phyloP scores from a whole-genome alignment of 2,797 vertebrate species.

The Sebastolobus altivelis region DNA sequence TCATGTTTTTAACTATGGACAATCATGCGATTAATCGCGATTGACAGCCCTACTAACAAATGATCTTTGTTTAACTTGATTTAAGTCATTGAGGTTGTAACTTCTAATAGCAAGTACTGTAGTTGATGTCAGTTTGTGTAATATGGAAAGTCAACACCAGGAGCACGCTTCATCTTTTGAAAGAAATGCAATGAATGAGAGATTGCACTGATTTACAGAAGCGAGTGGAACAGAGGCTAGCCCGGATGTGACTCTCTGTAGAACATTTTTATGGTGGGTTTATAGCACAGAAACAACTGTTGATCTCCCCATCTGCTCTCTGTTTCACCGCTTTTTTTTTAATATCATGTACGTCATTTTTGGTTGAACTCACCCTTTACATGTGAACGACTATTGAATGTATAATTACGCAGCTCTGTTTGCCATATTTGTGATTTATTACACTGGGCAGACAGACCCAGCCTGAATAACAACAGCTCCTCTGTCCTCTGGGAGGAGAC shows the following conservation, averaged over 20 bases:
- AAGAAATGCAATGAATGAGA: neutral
- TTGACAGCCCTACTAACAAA: no score
- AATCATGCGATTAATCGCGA: no score
- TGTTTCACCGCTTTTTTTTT: neutral
- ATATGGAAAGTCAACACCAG: neutral
- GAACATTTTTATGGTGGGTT: neutral
- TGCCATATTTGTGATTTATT: slow-evolving; percentile 26
- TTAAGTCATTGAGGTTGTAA: neutral
- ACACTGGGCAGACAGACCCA: slow-evolving; percentile 15
- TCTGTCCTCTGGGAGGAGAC: slow-evolving; percentile 65
- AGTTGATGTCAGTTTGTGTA: neutral
- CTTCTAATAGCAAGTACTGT: neutral
- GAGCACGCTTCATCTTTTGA: neutral
- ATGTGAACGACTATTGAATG: slow-evolving; percentile 16
- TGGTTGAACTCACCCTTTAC: slow-evolving; percentile 6
- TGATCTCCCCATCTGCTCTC: neutral
- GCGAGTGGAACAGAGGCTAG: neutral
- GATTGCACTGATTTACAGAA: neutral
- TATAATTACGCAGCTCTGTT: neutral
- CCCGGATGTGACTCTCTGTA: neutral
- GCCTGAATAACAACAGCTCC: slow-evolving; percentile 58
- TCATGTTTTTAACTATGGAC: no score
- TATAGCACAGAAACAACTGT: neutral
- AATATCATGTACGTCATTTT: slow-evolving; percentile 3
- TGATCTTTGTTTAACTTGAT: neutral